A percentile compares a stretch with the other conserved stretches of the same genome.
Conservation (phyloP, 2,797 vertebrate species). For the Pipistrellus nathusii region DNA sequence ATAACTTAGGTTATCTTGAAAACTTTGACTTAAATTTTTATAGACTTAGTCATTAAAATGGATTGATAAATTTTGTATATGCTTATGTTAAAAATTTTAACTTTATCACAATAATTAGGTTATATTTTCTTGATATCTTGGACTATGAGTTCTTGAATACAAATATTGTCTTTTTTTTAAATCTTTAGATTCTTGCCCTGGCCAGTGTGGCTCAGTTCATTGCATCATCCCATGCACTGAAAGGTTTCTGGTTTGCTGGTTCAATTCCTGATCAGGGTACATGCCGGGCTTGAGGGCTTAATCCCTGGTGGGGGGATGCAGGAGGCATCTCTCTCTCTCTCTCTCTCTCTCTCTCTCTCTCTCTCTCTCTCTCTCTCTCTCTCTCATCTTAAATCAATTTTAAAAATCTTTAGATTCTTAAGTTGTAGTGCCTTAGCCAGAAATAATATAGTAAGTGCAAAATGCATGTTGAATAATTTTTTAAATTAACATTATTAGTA, state of each 20-base stretch:
- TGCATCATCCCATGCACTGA: too few species aligned
- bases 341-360: too few species aligned
- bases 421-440: neutral
- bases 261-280: too few species aligned
- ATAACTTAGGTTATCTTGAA: neutral
- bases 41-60: conserved; percentile 16
- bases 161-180: neutral
- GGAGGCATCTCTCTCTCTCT: too few species aligned
- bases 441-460: neutral
- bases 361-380: too few species aligned
- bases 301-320: too few species aligned
- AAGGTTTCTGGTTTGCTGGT: too few species aligned
- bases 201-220: too few species aligned
- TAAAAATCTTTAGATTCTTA: neutral
- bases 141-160: neutral
- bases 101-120: neutral
- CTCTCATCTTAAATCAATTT: too few species aligned
- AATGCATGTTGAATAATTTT: neutral
- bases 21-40: conserved; percentile 14
- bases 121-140: neutral
- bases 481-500: neutral
- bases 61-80: neutral
- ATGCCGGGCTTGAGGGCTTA: too few species aligned
- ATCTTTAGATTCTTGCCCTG: neutral
- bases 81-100: neutral